Conservation (phyloP, 2,888 invertebrate genomes). For the Labia minor region DNA sequence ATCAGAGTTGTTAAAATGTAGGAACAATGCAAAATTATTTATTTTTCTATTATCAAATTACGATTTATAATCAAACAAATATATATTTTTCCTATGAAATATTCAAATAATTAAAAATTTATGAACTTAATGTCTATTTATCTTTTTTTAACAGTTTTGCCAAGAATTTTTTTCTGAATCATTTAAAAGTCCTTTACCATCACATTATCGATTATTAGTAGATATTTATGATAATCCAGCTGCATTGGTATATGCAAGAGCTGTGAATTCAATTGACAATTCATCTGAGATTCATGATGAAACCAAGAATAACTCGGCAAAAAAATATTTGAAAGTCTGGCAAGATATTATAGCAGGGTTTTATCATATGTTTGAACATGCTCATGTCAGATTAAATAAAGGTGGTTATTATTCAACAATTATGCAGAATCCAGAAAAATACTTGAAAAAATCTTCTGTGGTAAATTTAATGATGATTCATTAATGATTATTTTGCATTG, state of each 20-base stretch:
- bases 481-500: no score
- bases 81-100: no score
- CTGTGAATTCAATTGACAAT: constrained; percentile 44
- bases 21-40: no score
- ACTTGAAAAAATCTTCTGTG: constrained; percentile 41
- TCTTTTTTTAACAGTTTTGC: constrained; percentile 21
- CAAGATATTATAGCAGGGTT: constrained; percentile 52
- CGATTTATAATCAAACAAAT: no score
- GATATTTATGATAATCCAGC: constrained; percentile 65
- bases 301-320: constrained; percentile 17
- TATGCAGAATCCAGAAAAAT: constrained; percentile 46
- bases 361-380: constrained; percentile 46
- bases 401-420: constrained; percentile 53
- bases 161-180: constrained; percentile 43
- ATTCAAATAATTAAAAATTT: no score
- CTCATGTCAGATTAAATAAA: constrained; percentile 43
- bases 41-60: no score
- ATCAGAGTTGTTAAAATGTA: no score
- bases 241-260: constrained; percentile 52
- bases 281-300: constrained; percentile 42
- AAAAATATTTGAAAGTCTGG: constrained; percentile 47
- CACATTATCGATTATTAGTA: constrained; percentile 50
- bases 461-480: no score
- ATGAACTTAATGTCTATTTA: no score
- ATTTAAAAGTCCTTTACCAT: constrained; percentile 51